These are phyloP conservation scores for Rotaria magnacalcarata DNA, from an alignment of 2,888 invertebrate species.

Conservation along the genomic window DNA sequence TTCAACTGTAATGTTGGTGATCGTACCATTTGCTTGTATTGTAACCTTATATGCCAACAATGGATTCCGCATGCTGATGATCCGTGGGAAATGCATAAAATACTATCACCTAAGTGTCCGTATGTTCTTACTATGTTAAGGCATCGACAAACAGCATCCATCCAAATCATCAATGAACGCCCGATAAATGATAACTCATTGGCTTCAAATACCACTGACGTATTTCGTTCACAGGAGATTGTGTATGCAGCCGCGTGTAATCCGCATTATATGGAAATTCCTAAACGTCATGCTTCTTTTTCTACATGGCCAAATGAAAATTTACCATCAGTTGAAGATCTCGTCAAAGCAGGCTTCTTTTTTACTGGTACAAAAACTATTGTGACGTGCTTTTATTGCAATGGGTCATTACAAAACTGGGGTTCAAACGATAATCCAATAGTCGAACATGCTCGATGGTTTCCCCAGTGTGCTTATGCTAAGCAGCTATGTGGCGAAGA, in stretches of 20 bases:
- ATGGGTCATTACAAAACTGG: background rate
- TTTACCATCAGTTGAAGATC: background rate
- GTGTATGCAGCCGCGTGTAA: background rate
- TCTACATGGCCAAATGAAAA: background rate
- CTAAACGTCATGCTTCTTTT: background rate
- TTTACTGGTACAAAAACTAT: background rate
- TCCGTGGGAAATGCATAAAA: background rate
- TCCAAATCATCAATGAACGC: background rate
- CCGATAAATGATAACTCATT: too few relatives aligned
- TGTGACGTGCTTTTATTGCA: slow-evolving; percentile 5
- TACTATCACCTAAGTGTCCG: background rate
- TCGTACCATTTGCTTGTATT: background rate
- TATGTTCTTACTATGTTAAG: background rate
- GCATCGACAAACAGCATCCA: background rate
- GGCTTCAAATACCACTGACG: background rate
- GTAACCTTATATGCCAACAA: background rate
- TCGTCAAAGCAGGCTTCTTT: background rate
- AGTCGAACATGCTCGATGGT: slow-evolving; percentile 16
- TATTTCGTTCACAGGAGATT: background rate
- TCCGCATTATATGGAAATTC: background rate
- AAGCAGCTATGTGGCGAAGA: background rate
- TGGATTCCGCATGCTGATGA: background rate
- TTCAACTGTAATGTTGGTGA: slow-evolving; percentile 13
- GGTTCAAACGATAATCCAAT: background rate
- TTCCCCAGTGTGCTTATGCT: background rate